Conservation (phyloP, 1,140 invertebrate species). For the Leguminivora glycinivorella region DNA sequence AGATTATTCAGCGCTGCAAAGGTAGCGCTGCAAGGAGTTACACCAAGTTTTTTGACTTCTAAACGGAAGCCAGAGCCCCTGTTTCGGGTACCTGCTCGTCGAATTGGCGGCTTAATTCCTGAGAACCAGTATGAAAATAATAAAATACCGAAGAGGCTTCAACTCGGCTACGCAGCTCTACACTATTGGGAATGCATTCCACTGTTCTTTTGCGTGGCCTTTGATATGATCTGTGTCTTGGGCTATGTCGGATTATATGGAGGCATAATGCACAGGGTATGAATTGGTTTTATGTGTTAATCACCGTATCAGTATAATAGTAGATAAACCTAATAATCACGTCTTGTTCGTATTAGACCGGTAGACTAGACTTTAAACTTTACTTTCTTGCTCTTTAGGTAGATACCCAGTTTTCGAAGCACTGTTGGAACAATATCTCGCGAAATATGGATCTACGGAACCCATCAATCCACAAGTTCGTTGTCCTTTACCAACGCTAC, state of each 20-base stretch:
- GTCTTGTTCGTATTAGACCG: no score
- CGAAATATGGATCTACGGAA: conserved; percentile 30
- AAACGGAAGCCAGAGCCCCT: not conserved
- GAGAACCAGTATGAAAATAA: not conserved
- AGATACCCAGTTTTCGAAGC: conserved; percentile 22
- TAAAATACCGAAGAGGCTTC: not conserved
- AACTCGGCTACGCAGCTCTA: not conserved
- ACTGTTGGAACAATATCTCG: conserved; percentile 11
- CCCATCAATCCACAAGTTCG: conserved; percentile 22
- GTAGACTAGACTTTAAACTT: no score
- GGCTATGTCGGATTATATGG: not conserved
- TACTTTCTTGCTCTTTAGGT: conserved; percentile 27
- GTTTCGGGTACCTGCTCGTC: not conserved
- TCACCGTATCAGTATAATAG: not conserved
- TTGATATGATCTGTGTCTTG: not conserved
- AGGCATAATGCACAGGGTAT: not conserved
- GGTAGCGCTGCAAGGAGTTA: not conserved
- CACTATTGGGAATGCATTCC: not conserved
- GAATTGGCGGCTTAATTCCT: not conserved
- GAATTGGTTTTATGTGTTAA: not conserved
- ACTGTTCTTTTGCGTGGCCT: not conserved
- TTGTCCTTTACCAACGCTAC: conserved; percentile 16
- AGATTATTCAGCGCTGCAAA: not conserved
- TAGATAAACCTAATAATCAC: no score
- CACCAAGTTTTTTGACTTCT: not conserved